phyloP scores from a whole-genome alignment of 64 coral and sea anemone species.

The Porites lutea region DNA sequence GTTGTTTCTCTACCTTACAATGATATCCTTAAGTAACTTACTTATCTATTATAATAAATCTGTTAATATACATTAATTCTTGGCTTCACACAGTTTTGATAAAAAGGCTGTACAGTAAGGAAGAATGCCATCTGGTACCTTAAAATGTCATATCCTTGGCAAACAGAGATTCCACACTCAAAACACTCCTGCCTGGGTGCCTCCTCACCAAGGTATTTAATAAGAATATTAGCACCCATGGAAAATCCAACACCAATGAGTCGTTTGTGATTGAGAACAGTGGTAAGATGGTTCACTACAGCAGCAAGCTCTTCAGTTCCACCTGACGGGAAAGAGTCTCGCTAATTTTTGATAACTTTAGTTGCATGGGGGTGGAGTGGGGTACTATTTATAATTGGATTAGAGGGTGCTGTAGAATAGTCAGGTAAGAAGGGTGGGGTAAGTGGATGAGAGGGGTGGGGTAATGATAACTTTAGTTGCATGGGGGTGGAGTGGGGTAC shows the following conservation, averaged over 20 bases:
- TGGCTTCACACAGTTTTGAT: too few relatives aligned
- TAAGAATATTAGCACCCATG: conserved; percentile 92
- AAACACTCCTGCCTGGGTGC: conserved; percentile 79
- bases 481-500: too few relatives aligned
- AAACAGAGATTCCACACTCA: conserved; percentile 91
- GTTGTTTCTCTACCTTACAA: too few relatives aligned
- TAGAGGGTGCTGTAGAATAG: too few relatives aligned
- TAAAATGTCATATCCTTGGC: conserved; percentile 94
- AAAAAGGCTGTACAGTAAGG: not conserved
- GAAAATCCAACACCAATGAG: conserved; percentile 95
- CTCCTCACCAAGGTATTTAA: conserved; percentile 94
- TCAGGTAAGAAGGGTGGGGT: too few relatives aligned
- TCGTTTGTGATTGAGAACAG: conserved; percentile 57
- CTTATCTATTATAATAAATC: too few relatives aligned
- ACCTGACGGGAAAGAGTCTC: conserved; percentile 32
- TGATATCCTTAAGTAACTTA: too few relatives aligned
- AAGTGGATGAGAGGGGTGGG: too few relatives aligned
- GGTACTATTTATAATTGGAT: too few relatives aligned
- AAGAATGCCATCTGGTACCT: conserved; percentile 45
- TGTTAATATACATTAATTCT: too few relatives aligned
- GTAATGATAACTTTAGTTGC: too few relatives aligned
- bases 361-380: not conserved
- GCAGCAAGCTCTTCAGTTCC: conserved; percentile 87
- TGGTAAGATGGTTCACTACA: conserved; percentile 75
- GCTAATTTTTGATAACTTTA: not conserved